Evolutionary conservation across 92 coral and sea anemone genomes (phyloP).

Genomic region (Phymanthus crucifer): DNA sequence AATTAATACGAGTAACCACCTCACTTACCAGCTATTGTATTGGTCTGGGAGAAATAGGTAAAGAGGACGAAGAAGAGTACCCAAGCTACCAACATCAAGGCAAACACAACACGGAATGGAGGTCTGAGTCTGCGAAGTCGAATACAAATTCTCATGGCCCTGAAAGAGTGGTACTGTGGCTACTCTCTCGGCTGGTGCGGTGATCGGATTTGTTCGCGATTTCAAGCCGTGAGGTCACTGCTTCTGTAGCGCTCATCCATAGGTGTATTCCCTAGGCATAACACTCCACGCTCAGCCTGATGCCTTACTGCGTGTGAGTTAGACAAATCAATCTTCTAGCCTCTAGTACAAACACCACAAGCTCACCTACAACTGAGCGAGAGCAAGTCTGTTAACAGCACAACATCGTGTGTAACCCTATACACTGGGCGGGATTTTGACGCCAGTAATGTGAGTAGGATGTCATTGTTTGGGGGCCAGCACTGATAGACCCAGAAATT

Average conservation of each 20-base stretch:
- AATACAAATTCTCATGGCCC: slow-evolving; percentile 46
- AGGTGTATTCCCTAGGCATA: neutral
- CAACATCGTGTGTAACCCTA: slow-evolving; percentile 3
- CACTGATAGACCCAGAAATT: neutral
- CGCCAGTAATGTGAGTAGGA: slow-evolving; percentile 23
- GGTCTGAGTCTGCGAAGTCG: slow-evolving; percentile 43
- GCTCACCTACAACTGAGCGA: neutral
- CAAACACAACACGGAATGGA: slow-evolving; percentile 47
- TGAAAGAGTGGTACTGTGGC: neutral
- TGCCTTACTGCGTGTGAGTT: neutral
- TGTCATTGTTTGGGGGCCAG: neutral
- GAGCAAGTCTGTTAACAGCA: neutral
- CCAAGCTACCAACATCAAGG: slow-evolving; percentile 53
- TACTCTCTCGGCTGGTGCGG: too few species aligned
- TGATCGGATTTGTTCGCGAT: slow-evolving; percentile 4
- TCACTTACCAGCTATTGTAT: slow-evolving; percentile 11
- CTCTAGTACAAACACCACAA: neutral
- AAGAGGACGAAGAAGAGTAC: slow-evolving; percentile 39
- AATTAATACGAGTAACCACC: neutral
- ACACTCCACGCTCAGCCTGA: neutral
- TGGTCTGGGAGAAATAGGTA: slow-evolving; percentile 24
- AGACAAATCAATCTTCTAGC: neutral
- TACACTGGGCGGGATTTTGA: slow-evolving; percentile 33
- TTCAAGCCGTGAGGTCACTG: slow-evolving; percentile 47
- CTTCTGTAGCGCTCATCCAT: neutral